Base-by-base conservation (phyloP, 1,140 invertebrate genomes). In the Drosophila nannoptera region DNA sequence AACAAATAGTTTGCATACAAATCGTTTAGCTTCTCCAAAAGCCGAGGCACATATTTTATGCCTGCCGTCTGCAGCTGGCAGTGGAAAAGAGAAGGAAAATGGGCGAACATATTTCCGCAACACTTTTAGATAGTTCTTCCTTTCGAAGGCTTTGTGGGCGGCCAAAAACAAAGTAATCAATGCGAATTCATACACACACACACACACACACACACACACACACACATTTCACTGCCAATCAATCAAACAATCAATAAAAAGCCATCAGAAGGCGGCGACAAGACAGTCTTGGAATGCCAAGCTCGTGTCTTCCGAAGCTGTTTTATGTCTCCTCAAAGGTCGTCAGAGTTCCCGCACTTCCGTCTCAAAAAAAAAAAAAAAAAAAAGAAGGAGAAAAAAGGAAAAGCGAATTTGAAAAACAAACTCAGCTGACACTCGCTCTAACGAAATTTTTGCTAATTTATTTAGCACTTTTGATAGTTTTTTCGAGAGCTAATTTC, bases 1-100 rank as follows among this genome's bases (percentile, higher is more conserved):
- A 78, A 63, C 70, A 82, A 74, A 77, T 77, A 53, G 53, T 80
- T 81, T 82, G 77, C 77, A 80, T 80, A 70, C 49, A 49, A 69
- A 76, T 49, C 67, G 52, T 49, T 48, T 29, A 16, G 22, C 22
- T 22, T 50, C 42, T 55, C 40, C 40, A 61, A 53, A 38, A 14
- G 49, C 22, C 32, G 7, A 43, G 48, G 22, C 22, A 22, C 35
- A 64, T 56, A 64, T 16, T 48, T 63, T 69, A 49, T 63, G 35
- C 31, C 29, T 42, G 22, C 22, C 22, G 22, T 22, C 3, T 22
- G 22, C 22, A 22, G 1, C 22, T 22, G 22, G 22, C 22, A 22
- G 22, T 3, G 22, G 3, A 3, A 22, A 22, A 35, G 14, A 59
- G 63, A 45, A 49, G 49, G 54, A 54, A 68, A 29, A 69, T 29